A percentile compares a stretch with the other conserved stretches of the same genome.
Evolutionary conservation across 2,888 invertebrate genomes (phyloP).

Genomic region (Subacronicta megacephala): DNA sequence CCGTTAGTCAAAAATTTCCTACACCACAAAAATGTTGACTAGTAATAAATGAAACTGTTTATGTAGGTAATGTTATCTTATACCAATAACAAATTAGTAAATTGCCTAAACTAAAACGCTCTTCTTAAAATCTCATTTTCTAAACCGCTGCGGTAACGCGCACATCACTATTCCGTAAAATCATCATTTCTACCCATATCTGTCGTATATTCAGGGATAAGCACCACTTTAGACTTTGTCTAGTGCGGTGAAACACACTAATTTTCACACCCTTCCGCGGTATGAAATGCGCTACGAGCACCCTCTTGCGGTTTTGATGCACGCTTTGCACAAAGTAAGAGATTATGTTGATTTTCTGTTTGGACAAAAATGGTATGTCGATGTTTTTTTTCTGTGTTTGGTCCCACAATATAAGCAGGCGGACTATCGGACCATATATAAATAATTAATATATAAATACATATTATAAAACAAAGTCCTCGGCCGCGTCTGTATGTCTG

Average conservation of each 20-base stretch:
- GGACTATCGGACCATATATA: background rate
- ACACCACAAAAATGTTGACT: too few relatives aligned
- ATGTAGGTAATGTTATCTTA: too few relatives aligned
- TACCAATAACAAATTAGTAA: too few relatives aligned
- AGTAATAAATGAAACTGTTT: too few relatives aligned
- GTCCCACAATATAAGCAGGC: background rate
- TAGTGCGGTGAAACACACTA: constrained; percentile 69
- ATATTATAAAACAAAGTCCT: too few relatives aligned
- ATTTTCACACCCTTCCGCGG: constrained; percentile 67
- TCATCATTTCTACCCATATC: constrained; percentile 32
- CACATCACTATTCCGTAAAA: constrained; percentile 43
- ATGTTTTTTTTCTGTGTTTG: too few relatives aligned
- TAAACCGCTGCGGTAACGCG: constrained; percentile 12
- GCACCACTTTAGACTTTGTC: constrained; percentile 69
- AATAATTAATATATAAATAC: background rate
- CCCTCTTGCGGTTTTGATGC: constrained; percentile 50
- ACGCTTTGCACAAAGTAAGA: constrained; percentile 32
- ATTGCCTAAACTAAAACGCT: too few relatives aligned
- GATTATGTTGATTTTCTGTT: constrained; percentile 39
- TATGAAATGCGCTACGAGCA: constrained; percentile 54
- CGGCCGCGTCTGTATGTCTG: too few relatives aligned
- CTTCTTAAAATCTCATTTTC: background rate
- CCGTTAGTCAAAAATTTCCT: too few relatives aligned
- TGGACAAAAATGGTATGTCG: constrained; percentile 19
- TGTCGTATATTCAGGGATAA: constrained; percentile 59